Conservation (phyloP, 2,888 invertebrate species). For the Mactromeris polynyma region DNA sequence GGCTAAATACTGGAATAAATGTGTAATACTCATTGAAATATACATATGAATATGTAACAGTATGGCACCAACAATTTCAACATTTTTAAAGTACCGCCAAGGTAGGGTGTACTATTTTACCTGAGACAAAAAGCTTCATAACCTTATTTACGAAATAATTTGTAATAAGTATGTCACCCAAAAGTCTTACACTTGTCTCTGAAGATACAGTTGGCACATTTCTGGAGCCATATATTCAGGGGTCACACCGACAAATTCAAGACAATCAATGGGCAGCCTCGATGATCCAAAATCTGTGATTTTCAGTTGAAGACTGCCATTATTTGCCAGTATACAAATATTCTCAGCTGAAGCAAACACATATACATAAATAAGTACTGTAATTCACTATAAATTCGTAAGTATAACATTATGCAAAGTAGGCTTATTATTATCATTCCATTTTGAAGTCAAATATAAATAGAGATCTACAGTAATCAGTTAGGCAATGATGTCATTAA, state of each 20-base stretch:
- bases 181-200: conserved; percentile 30
- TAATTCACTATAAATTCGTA: no score
- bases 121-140: background rate
- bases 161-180: background rate
- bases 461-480: no score
- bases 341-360: conserved; percentile 69
- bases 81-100: no score
- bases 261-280: conserved; percentile 55
- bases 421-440: no score
- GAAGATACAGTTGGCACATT: conserved; percentile 59
- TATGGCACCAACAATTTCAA: no score
- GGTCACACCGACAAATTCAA: conserved; percentile 66
- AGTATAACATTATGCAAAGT: no score
- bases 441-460: no score
- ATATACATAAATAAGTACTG: background rate
- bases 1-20: no score
- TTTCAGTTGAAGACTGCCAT: conserved; percentile 45
- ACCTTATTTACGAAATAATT: background rate
- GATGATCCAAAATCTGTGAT: conserved; percentile 75
- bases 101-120: no score
- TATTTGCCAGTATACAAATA: conserved; percentile 49
- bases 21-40: no score
- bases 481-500: no score
- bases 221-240: conserved; percentile 75
- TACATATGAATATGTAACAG: no score